Evolutionary conservation across 2,888 invertebrate genomes (phyloP).

Genomic region (Enchytraeus crypticus): DNA sequence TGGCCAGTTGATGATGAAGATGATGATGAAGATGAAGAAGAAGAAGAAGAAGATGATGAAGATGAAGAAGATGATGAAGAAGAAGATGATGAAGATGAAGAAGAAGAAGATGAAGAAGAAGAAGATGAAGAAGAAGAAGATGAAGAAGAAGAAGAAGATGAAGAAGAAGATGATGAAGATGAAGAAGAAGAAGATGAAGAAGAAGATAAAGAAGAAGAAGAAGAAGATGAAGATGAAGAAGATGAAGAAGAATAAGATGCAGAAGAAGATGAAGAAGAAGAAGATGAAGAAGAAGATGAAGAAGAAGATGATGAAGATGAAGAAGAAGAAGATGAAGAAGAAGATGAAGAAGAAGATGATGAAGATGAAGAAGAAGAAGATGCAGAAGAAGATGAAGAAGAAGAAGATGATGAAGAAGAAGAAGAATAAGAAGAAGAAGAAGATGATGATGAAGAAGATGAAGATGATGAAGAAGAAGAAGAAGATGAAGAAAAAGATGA

Average conservation of each 20-base stretch:
- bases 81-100: too few species aligned
- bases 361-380: neutral
- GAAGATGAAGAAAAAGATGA: neutral
- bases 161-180: neutral
- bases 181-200: neutral
- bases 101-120: too few species aligned
- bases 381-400: neutral
- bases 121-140: too few species aligned
- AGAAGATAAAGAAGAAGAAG: neutral
- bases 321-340: neutral
- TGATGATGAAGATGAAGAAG: too few species aligned
- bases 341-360: neutral
- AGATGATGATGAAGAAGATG: neutral
- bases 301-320: neutral
- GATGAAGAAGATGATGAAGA: too few species aligned
- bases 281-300: neutral
- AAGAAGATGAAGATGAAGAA: neutral
- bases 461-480: neutral
- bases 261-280: neutral
- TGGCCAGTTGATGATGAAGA: too few species aligned
- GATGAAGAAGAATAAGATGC: neutral
- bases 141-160: neutral
- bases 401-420: neutral
- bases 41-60: too few species aligned
- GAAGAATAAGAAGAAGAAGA: neutral